Base-by-base conservation (phyloP, 2,888 invertebrate genomes). In the Heliconius ethilla region DNA sequence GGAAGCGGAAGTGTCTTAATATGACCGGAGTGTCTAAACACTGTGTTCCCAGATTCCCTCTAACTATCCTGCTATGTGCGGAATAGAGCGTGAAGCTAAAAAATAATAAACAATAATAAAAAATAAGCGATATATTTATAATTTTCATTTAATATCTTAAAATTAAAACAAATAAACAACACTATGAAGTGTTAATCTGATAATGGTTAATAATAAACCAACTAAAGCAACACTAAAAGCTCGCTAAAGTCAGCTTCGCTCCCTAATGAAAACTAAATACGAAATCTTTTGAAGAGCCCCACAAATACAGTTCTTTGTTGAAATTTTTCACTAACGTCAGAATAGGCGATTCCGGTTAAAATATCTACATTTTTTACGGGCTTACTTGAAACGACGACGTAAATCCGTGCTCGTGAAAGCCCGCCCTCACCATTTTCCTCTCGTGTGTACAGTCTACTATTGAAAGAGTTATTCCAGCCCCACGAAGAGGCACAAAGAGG, bases 401-500 rank as follows among this genome's bases (percentile, higher is more conserved):
- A 81, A 82, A 80, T 81, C 80, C 82, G 78, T 79, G 78, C 80
- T 79, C 82, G 27, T 82, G 82, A 83, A 83, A 80, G 82, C 79
- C 77, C 77, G 79, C 76, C 81, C 80, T 78, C 79, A 77, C 79
- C 78, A 79, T 79, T 84, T 85, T 86, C 85, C 83, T 84, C 84
- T 84, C 82, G 82, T 83, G 85, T 84, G 84, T 86, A 88, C 88
- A 90, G 89, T 89, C 88, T 89, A 86, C 86, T 86, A 88, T 86
- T 88, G 88, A 91, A 90, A 90, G 89, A 90, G 89, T 88, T 88
- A 89, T 87, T 86, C 83, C 85, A 82, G 82, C 86, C 83, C 80
- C 82, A 75, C 81, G 82, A 82, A 86, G 83, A 82, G 75, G 85
- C 92, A 92, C 92, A 92, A 92, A 92, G 92, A 89, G 86, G 89